phyloP scores from a whole-genome alignment of 2,888 invertebrate species.

The Cheilosia vulpina region DNA sequence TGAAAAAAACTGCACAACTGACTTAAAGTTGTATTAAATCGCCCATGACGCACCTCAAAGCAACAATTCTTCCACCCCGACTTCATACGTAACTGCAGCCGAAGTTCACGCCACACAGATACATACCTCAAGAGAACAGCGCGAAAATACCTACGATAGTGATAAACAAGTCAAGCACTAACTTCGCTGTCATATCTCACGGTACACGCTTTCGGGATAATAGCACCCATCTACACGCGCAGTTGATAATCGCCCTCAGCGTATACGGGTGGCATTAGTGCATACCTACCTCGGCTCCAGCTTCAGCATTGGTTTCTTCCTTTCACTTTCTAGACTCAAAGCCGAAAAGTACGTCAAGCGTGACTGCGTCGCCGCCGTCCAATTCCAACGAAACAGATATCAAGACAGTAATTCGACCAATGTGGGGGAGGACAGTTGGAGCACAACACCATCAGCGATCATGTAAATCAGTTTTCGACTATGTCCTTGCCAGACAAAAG shows the following conservation, averaged over 20 bases:
- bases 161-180: constrained; percentile 71
- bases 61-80: constrained; percentile 51
- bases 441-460: not conserved
- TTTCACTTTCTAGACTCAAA: constrained; percentile 65
- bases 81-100: constrained; percentile 42
- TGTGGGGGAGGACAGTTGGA: constrained; percentile 4
- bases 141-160: constrained; percentile 41
- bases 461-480: not conserved
- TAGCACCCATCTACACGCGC: constrained; percentile 63
- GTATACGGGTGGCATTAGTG: constrained; percentile 31
- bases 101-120: not conserved
- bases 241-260: constrained; percentile 65
- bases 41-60: constrained; percentile 33
- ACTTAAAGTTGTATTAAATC: not conserved
- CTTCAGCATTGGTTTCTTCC: constrained; percentile 57
- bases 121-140: not conserved
- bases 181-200: constrained; percentile 61
- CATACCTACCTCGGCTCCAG: constrained; percentile 12
- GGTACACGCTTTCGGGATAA: constrained; percentile 64
- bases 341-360: constrained; percentile 44
- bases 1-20: not conserved
- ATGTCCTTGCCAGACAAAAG: constrained; percentile 2
- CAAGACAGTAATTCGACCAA: constrained; percentile 25
- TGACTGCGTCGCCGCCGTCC: constrained; percentile 25
- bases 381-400: constrained; percentile 26